A percentile compares a stretch with the other conserved stretches of the same genome.
phyloP scores from a whole-genome alignment of 2,888 invertebrate genomes.

The Campoletis raptor region DNA sequence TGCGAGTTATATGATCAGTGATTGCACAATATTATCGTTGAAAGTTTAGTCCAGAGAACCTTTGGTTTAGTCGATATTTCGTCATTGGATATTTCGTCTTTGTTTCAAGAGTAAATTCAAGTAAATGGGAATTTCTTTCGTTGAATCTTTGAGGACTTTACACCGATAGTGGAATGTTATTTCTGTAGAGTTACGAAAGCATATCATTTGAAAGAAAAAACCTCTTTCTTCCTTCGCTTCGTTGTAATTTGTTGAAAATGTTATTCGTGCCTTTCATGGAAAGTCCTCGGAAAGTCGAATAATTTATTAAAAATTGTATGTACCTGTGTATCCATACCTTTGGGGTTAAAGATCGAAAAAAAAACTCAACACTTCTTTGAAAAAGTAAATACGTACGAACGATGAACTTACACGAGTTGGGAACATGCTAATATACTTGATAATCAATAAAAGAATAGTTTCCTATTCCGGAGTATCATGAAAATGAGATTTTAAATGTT shows the following conservation, averaged over 20 bases:
- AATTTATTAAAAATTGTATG: neutral
- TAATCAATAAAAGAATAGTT: neutral
- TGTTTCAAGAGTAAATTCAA: no score
- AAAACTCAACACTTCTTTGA: neutral
- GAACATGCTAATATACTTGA: neutral
- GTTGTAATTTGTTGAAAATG: neutral
- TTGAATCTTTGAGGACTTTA: neutral
- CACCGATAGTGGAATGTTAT: neutral
- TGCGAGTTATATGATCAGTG: neutral
- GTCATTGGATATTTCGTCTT: neutral
- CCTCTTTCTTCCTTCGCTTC: no score
- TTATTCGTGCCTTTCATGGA: neutral
- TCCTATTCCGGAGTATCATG: neutral
- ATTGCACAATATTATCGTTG: neutral
- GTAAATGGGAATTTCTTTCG: neutral
- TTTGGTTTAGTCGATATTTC: neutral
- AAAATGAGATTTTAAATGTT: slow-evolving; percentile 5
- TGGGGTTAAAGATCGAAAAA: neutral
- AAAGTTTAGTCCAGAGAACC: neutral
- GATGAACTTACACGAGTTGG: neutral
- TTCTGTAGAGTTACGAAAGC: neutral
- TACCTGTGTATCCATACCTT: neutral
- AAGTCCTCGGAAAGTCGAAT: neutral
- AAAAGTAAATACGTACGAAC: neutral
- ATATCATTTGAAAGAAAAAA: neutral